phyloP scores from a whole-genome alignment of 2,113 vertebrate species.

The Geococcyx californianus region DNA sequence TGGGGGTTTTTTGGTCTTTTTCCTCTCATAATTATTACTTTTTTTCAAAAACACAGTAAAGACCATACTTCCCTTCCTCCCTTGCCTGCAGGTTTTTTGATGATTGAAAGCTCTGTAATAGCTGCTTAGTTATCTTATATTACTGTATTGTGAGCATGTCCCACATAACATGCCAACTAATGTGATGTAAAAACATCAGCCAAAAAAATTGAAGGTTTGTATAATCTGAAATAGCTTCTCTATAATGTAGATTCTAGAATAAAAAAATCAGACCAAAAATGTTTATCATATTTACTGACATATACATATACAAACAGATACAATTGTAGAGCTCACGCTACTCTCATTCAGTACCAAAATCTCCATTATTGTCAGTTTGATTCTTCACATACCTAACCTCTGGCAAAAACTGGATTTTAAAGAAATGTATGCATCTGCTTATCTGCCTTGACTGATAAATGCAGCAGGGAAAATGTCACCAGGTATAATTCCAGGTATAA shows the following conservation, averaged over 20 bases:
- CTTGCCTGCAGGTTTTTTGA: fast-evolving
- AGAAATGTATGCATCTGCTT: not conserved
- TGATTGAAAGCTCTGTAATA: not conserved
- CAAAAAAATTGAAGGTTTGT: not conserved
- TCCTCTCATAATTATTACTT: not conserved
- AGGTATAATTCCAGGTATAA: not conserved
- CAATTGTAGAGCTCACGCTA: not conserved
- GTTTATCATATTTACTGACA: not conserved
- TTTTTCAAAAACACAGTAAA: not conserved
- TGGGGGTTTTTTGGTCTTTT: not conserved
- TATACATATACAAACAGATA: fast-evolving
- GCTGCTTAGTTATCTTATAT: not conserved
- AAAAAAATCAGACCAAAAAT: not conserved
- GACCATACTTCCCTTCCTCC: not conserved
- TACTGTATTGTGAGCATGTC: fast-evolving
- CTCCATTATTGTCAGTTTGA: not conserved
- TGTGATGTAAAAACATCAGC: not conserved
- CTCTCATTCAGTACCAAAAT: not conserved
- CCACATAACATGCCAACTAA: not conserved
- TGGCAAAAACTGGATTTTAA: not conserved
- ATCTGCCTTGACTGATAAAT: not conserved
- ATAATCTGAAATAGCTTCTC: not conserved
- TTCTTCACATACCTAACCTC: not conserved
- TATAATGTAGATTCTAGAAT: not conserved
- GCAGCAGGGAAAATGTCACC: not conserved